Base-by-base conservation (phyloP, 1,140 invertebrate genomes). In the Choristoneura fumiferana region DNA sequence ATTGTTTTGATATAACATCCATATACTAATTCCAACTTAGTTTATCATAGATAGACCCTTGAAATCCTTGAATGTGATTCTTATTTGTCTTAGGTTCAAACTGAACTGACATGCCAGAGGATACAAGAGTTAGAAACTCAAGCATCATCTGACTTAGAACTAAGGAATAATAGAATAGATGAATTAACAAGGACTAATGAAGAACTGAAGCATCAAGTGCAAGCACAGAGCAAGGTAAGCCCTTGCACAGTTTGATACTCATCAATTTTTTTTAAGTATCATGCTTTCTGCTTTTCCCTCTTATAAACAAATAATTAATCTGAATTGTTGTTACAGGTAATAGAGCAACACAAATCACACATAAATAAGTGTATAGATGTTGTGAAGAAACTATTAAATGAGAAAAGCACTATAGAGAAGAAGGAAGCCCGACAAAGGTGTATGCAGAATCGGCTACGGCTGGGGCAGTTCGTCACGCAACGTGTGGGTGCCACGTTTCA, bases 401-500 rank as follows among this genome's bases (percentile, higher is more conserved):
- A 99, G 91, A 99, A 99, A 91, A 97, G 96, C 89, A 96, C 95
- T 90, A 98, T 98, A 88, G 97, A 98, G 91, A 98, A 98, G 91
- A 98, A 99, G 89, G 97, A 98, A 89, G 97, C 97, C 61, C 92
- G 98, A 65, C 97, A 98, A 84, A 97, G 97, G 84, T 99, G 98
- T 91, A 99, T 99, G 97, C 98, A 99, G 89, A 99, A 99, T 91
- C 94, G 98, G 89, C 92, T 99, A 80, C 93, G 98, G 89, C 92
- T 99, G 65, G 98, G 99, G 8, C 98, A 99, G 91, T 99, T 99
- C 92, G 97, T 99, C 49, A 99, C 98, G 65, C 97, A 99, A 85
- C 93, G 98, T 80, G 98, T 99, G 69, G 98, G 98, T 49, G 98
- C 98, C 65, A 98, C 97, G 65, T 99, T 99, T 93, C 98, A 99